Base-by-base conservation (phyloP, 2,113 vertebrate genomes). In the Accipiter virgatus region DNA sequence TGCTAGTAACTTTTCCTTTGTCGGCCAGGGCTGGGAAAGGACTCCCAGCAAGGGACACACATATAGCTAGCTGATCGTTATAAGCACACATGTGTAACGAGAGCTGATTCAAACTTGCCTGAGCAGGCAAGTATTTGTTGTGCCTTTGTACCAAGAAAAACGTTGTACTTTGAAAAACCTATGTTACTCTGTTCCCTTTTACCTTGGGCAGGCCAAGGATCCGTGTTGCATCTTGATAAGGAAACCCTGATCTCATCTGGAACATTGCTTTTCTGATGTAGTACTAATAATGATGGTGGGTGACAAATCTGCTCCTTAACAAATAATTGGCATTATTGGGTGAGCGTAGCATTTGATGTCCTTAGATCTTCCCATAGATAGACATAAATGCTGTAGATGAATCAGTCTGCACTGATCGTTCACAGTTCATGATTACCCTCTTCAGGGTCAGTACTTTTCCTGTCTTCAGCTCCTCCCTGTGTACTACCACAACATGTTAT, bases 391-490 rank as follows among this genome's bases (percentile, higher is more conserved):
- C 61, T 72, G 36, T 23, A 91, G 84, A 87, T 96, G 73, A 96
- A 96, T 93, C 89, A 90, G 61, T 53, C 53, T 71, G 45, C 40
- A 43, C 47, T 81, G 77, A 85, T 67, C 95, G 90, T 40, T 91
- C 70, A 75, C 56, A 74, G 53, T 74, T 94, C 72, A 70, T 2
- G 0, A 52, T 93, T 79, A 86, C 13, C 26, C 47, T 93, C 58
- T 73, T 62, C 88, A 95, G 77, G 80, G 91, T 88, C 91, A 93
- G 78, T 85, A 75, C 45, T 91, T 94, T 72, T 88, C 73, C 86
- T 74, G 42, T 55, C 80, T 86, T 95, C 86, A 96, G 65, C 73
- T 86, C 81, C 40, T 89, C 68, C 65, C 65, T 50, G 23, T 56
- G 48, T 75, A 91, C 45, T 86, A 86, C 47, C 56, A 88, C 40